These are phyloP conservation scores for Ichneumon xanthorius DNA, from an alignment of 2,888 invertebrate species.

Conservation along the genomic window DNA sequence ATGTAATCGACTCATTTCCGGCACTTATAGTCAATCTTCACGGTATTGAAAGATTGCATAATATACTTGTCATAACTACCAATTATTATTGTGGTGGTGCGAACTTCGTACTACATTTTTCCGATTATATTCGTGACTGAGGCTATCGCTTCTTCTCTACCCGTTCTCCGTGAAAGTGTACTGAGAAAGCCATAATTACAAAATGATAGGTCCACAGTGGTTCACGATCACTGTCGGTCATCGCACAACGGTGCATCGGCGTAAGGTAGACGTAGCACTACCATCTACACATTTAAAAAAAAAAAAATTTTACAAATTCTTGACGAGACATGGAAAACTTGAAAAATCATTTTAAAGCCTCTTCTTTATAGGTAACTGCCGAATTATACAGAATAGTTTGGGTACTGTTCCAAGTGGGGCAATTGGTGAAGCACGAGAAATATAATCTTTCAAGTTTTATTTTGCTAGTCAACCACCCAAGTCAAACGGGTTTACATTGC, in stretches of 20 bases:
- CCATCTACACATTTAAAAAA: no score
- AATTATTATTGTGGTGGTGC: constrained; percentile 58
- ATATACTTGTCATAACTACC: constrained; percentile 42
- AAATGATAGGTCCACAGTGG: constrained; percentile 75
- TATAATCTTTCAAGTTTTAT: background rate
- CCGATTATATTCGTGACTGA: constrained; percentile 49
- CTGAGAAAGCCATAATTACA: constrained; percentile 80
- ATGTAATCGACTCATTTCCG: constrained; percentile 38
- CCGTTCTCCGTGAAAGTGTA: constrained; percentile 76
- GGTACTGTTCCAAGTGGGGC: no score
- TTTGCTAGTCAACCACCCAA: background rate
- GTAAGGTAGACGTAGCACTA: background rate
- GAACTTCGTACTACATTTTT: constrained; percentile 53
- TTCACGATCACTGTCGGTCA: constrained; percentile 52
- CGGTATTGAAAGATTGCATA: constrained; percentile 27
- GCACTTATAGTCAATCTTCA: constrained; percentile 19
- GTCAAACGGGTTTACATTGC: constrained; percentile 18
- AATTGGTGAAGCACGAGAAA: background rate
- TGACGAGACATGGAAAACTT: no score
- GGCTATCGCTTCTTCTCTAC: constrained; percentile 10
- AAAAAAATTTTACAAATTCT: no score
- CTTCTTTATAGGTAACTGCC: no score
- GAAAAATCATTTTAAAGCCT: background rate
- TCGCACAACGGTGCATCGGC: background rate
- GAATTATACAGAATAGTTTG: no score